Evolutionary conservation across 1,140 invertebrate genomes (phyloP).

Genomic region (Limonius californicus): DNA sequence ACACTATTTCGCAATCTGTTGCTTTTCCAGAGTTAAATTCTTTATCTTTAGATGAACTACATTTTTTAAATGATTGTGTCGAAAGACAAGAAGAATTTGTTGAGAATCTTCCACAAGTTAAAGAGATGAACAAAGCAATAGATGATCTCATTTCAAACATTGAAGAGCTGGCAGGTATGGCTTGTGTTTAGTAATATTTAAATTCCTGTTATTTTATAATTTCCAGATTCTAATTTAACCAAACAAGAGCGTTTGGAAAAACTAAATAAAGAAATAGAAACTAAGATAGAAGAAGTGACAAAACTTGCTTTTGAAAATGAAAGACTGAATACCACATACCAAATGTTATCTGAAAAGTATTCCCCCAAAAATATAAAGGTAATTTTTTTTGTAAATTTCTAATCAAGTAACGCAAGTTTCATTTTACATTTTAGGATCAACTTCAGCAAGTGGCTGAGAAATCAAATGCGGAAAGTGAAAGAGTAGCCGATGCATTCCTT

Average conservation of each 20-base stretch:
- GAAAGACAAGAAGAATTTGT: constrained; percentile 68
- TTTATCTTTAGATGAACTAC: constrained; percentile 64
- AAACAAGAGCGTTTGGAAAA: constrained; percentile 63
- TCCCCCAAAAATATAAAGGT: constrained; percentile 70
- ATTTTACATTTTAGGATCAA: constrained; percentile 51
- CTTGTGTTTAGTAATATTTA: constrained; percentile 8
- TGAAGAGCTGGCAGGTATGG: constrained; percentile 64
- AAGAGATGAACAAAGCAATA: constrained; percentile 62
- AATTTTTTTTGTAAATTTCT: constrained; percentile 45
- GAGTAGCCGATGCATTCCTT: constrained; percentile 70
- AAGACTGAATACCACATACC: constrained; percentile 61
- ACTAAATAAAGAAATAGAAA: constrained; percentile 57
- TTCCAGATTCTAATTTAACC: constrained; percentile 59
- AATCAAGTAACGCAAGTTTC: too few species aligned
- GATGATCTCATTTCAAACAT: constrained; percentile 69
- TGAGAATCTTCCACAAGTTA: constrained; percentile 60
- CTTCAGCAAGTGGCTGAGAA: constrained; percentile 58
- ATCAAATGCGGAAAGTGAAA: constrained; percentile 70
- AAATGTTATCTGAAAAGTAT: constrained; percentile 67
- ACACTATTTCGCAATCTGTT: constrained; percentile 20
- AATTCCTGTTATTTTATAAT: neutral
- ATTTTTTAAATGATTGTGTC: constrained; percentile 61
- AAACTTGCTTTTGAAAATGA: constrained; percentile 68
- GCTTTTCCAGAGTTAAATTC: constrained; percentile 63
- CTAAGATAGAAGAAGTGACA: constrained; percentile 62